Base-by-base conservation (phyloP, 2,113 vertebrate species). In the Phodopus roborovskii region DNA sequence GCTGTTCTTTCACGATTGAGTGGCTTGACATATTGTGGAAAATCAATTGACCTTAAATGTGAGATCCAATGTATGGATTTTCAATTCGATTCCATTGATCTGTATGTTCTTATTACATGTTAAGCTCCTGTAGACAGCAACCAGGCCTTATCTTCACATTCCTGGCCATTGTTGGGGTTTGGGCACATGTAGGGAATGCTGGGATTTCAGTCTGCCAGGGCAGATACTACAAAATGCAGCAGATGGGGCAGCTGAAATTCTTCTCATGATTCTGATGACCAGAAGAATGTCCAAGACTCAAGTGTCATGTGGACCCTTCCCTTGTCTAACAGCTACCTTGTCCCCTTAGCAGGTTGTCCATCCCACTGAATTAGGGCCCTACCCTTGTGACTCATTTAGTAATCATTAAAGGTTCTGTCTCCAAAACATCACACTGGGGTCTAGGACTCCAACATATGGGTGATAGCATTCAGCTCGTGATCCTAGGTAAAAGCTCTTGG, bases 81-180 rank as follows among this genome's bases (percentile, higher is more conserved):
- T 75, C 48, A 70, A 30, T 78, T 87, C 12, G 5, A 68, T 48
- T 13, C 62, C 19, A 88, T 73, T 62, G 36, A 73, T 95, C 78
- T 86, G 15, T 86, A 30, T 74, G n/a, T 60, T 90, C 45, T 85
- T 83, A 70, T 73, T 93, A 33, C 71, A 94, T 85, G 81, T 82
- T 88, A 78, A 90, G 19, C 7, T 75, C 33, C 42, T 75, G 39
- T 42, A 53, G 50, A 71, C 26, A 45, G 22, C 33, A 70, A 7
- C 53, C 22, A 42, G 36, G 24, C 3, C 26, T 62, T 45, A 53
- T 50, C 33, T 68, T 90, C 56, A 12, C 28, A 64, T 79, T 24
- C 42, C 89, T 71, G n/a, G 36, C 71, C 50, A 84, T 30, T 66
- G 36, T 60, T 71, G 45, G 28, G 13, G 70, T 48, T 53, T 73